Conservation (phyloP, 2,113 vertebrate genomes). For the Oostethus manadensis region DNA sequence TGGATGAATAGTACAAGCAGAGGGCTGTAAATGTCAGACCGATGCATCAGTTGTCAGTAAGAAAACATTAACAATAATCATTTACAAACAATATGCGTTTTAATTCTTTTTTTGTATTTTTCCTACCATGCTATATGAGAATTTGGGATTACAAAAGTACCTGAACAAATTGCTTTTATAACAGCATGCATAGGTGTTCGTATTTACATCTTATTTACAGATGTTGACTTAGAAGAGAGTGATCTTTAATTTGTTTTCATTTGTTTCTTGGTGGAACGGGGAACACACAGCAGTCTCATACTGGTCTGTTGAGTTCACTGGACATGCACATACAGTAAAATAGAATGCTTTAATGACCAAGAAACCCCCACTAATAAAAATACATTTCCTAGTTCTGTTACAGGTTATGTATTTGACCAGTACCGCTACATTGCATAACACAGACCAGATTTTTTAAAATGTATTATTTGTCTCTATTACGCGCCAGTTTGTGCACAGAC, state of each 20-base stretch:
- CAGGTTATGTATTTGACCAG: slow-evolving; percentile 44
- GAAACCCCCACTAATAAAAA: slow-evolving; percentile 19
- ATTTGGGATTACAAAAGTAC: slow-evolving; percentile 93
- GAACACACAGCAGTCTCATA: slow-evolving; percentile 81
- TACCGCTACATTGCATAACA: slow-evolving; percentile 61
- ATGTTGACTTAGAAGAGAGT: slow-evolving; percentile 70
- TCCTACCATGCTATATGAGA: slow-evolving; percentile 85
- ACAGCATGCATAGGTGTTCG: slow-evolving; percentile 92
- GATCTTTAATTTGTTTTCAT: slow-evolving; percentile 71
- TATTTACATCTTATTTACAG: slow-evolving; percentile 98
- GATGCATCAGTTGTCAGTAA: slow-evolving; percentile 66
- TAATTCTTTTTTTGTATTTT: slow-evolving; percentile 67
- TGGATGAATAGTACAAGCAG: slow-evolving; percentile 61
- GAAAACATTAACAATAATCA: slow-evolving; percentile 67
- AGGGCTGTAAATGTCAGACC: slow-evolving; percentile 66
- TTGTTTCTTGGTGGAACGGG: slow-evolving; percentile 74
- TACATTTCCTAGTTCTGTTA: slow-evolving; percentile 39
- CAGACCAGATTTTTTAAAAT: slow-evolving; percentile 30
- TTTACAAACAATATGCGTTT: slow-evolving; percentile 69
- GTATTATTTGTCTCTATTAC: slow-evolving; percentile 76
- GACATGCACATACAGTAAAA: slow-evolving; percentile 82
- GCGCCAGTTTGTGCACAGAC: slow-evolving; percentile 79
- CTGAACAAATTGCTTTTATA: slow-evolving; percentile 94
- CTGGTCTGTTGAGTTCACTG: slow-evolving; percentile 75
- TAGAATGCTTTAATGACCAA: slow-evolving; percentile 80